Evolutionary conservation across 2,113 vertebrate species (phyloP), one percentile per base, ranked within the genome.

Genomic region (Acanthisitta chloris): DNA sequence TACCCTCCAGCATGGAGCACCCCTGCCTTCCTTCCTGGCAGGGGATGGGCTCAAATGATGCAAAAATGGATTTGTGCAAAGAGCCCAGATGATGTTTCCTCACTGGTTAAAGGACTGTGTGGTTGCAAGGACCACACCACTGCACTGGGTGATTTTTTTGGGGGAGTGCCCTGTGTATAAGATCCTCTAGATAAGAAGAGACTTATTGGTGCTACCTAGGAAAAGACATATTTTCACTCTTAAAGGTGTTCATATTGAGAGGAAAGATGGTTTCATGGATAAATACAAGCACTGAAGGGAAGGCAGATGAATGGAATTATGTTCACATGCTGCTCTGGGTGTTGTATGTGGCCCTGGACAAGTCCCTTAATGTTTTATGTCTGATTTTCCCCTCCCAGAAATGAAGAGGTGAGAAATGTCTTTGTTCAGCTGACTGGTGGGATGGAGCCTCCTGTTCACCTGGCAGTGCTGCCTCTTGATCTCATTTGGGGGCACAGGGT

Each of bases 101-200:
- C 16, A 0, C 38, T 52, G 16, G 18, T n/a, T 31, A 14, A 29
- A 77, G 34, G 2, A 19, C 25, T 0, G 8, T 26, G 28, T 12
- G 4, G 46, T 33, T 43, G 57, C 18, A 33, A 36, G 62, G 71
- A 23, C 34, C 55, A 29, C 18, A 5, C 28, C 12, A 2, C 36
- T 5, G 0, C 8, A 2, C 23, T 6, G 42, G 33, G n/a, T 25
- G 59, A 1, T 3, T 34, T 57, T n/a, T 85, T 55, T 65, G 55
- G 55, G 52, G 23, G 51, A 23, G 61, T 29, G 4, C n/a, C n/a
- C 58, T 2, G 0, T 18, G 59, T 9, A 2, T 31, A 55, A n/a
- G 6, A n/a, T 25, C 16, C 21, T 17, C 29, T 67, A 2, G 11
- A 4, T 48, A 57, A 3, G 5, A 29, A 19, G 43, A 79, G 23